Base-by-base conservation (phyloP, 2,113 vertebrate genomes). In the Crotalus horridus region DNA sequence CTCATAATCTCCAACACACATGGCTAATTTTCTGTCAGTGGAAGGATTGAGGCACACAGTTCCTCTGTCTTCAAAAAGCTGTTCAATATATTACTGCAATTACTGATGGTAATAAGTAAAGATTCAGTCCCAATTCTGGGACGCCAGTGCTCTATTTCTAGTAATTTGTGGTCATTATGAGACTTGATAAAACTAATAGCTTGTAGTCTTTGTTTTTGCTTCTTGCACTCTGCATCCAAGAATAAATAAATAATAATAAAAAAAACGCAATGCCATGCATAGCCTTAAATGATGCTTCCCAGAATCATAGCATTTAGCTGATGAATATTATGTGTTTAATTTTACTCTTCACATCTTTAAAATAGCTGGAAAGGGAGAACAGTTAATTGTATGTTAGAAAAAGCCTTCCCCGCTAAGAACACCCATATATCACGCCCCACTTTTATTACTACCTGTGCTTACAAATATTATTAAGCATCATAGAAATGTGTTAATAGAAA, bases 161-260 rank as follows among this genome's bases (percentile, higher is more conserved):
- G 94, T 94, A 96, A 95, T 96, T 92, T 87, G 90, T 90, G 96
- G 94, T 95, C 48, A 33, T 43, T 94, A 92, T 46, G 92, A 87
- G 0, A 58, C 24, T 39, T 21, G 26, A 17, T 69, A 69, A 88
- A 69, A 64, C 95, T 46, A 39, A 21, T 29, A 43, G 90, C 81
- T 91, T 33, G 39, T 93, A 10, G 46, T 91, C 0, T 93, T 51
- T 6, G 21, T 33, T 1, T 24, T 85, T 21, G 17, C 53, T 29
- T 33, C 89, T 94, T 88, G 56, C 81, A 64, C 88, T 74, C 92
- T 85, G 39, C 26, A 92, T 89, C 87, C 46, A 95, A 94, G 92
- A 92, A 81, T 93, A 92, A 88, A 59, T 43, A 43, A 43, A 43
- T 43, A 43, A 43, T 39, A 39, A 43, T 3, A 33, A 69, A 69